A percentile compares a stretch with the other conserved stretches of the same genome.
phyloP scores from a whole-genome alignment of 1,140 invertebrate genomes.

The Akabosia matsudoensis region DNA sequence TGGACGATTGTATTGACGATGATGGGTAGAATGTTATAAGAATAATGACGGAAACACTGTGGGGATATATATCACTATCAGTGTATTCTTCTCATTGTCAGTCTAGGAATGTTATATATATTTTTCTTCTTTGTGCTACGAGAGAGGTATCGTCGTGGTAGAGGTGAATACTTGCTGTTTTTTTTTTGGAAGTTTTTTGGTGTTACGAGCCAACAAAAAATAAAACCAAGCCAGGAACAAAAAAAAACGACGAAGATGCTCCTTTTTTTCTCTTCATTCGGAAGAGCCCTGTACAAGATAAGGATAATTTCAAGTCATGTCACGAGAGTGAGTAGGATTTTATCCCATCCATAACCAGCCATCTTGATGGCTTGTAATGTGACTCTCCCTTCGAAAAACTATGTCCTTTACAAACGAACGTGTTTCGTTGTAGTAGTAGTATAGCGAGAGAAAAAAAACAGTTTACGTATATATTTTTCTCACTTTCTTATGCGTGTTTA shows the following conservation, averaged over 20 bases:
- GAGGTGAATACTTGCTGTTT: too few species aligned
- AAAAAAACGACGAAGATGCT: constrained; percentile 5
- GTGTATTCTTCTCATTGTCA: neutral
- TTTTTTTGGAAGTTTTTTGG: too few species aligned
- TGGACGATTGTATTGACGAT: constrained; percentile 9
- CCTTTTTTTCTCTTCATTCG: neutral
- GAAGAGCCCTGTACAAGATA: neutral
- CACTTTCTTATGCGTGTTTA: neutral
- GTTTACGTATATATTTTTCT: too few species aligned
- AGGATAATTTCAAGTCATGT: constrained; percentile 19
- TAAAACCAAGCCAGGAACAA: neutral
- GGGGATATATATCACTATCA: neutral
- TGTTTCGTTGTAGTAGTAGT: too few species aligned
- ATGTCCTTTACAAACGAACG: constrained; percentile 10
- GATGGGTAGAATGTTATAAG: neutral
- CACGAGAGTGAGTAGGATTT: constrained; percentile 16
- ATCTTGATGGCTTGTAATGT: constrained; percentile 17
- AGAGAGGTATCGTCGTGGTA: too few species aligned
- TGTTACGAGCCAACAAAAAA: neutral
- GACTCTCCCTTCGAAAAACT: constrained; percentile 1
- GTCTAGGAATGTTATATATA: neutral
- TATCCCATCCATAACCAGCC: constrained; percentile 16
- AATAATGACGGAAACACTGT: neutral
- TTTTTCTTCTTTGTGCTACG: neutral
- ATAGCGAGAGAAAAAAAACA: too few species aligned